Evolutionary conservation across 2,113 vertebrate species (phyloP).

Genomic region (Burhinus bistriatus): DNA sequence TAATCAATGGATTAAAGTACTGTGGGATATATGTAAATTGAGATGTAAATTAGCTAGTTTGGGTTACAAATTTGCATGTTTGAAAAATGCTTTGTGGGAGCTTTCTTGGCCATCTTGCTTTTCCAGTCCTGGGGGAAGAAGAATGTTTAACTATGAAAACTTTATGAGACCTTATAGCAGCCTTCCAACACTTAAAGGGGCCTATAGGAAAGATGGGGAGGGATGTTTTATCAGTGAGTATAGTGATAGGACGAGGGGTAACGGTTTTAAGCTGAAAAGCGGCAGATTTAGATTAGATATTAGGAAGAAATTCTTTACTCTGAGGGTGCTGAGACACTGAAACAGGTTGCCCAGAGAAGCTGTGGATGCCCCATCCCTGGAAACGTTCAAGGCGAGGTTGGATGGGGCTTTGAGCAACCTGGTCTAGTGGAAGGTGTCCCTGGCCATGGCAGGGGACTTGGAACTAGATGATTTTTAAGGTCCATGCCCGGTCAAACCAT

Average conservation of each 20-base stretch:
- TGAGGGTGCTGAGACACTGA: background rate
- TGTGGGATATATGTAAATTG: constrained; percentile 37
- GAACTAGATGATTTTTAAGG: background rate
- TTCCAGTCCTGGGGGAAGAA: background rate
- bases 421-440: accelerated
- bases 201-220: background rate
- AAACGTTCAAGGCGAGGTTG: background rate
- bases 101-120: background rate
- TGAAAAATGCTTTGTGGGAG: background rate
- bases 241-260: background rate
- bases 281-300: background rate
- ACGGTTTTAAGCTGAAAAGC: background rate
- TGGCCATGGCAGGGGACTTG: accelerated
- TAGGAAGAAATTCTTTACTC: background rate
- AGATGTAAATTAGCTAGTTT: constrained; percentile 25
- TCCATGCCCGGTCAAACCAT: accelerated
- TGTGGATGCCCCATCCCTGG: background rate
- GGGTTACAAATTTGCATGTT: background rate
- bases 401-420: background rate
- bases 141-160: background rate
- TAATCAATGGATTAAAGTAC: constrained; percentile 55
- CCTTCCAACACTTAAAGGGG: background rate
- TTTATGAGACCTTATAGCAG: background rate
- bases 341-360: accelerated
- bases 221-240: background rate